These are phyloP conservation scores for Leucania comma DNA, from an alignment of 2,888 invertebrate species.

Conservation along the genomic window DNA sequence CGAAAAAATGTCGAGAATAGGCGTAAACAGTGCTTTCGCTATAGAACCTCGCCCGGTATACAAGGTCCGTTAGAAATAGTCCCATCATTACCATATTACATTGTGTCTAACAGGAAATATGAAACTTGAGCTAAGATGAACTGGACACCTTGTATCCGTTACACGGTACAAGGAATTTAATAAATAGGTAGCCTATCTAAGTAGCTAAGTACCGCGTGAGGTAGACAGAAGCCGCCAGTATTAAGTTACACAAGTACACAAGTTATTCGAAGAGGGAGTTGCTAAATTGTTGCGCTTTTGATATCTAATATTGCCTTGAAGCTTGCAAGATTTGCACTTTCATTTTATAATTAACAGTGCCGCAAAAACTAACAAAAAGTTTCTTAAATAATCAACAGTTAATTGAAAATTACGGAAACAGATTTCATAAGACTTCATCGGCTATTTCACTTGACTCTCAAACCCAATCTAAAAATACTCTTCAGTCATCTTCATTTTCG, in stretches of 20 bases:
- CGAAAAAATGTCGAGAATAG: not conserved
- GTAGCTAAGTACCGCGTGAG: conserved; percentile 19
- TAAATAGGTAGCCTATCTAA: conserved; percentile 26
- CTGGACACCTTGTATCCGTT: conserved; percentile 55
- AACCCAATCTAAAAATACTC: conserved; percentile 21
- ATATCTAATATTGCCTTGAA: not conserved
- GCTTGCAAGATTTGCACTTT: conserved; percentile 2
- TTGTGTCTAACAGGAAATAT: conserved; percentile 49
- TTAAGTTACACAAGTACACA: conserved; percentile 50
- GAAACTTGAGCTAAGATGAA: conserved; percentile 53
- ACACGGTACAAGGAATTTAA: conserved; percentile 53
- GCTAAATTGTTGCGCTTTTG: not conserved
- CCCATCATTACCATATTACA: conserved; percentile 18
- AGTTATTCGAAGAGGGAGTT: conserved; percentile 31
- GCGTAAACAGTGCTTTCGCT: not conserved
- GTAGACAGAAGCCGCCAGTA: conserved; percentile 24
- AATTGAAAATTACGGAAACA: not conserved
- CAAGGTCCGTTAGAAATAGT: conserved; percentile 7
- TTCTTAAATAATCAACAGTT: not conserved
- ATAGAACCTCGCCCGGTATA: not conserved
- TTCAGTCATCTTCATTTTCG: conserved; percentile 38
- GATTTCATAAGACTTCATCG: conserved; percentile 14
- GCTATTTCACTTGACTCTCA: not conserved
- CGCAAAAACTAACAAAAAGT: not conserved
- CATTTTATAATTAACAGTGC: not conserved